These are phyloP conservation scores for Ictalurus furcatus DNA, from an alignment of 2,113 vertebrate species.

Conservation along the genomic window DNA sequence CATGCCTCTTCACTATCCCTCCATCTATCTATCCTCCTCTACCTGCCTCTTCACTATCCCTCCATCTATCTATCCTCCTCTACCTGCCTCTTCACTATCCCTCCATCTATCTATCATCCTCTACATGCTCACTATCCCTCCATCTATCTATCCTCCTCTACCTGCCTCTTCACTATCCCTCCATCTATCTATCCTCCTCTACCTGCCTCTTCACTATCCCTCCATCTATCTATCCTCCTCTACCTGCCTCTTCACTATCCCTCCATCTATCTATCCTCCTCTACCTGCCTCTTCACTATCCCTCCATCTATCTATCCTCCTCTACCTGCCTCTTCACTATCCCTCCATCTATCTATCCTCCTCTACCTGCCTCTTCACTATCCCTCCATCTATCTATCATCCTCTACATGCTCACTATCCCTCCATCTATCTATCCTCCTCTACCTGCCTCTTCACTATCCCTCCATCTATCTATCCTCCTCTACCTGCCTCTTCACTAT, in stretches of 20 bases:
- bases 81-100: too few relatives aligned
- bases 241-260: not conserved
- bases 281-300: not conserved
- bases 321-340: not conserved
- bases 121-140: too few relatives aligned
- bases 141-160: too few relatives aligned
- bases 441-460: too few relatives aligned
- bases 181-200: not conserved
- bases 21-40: not conserved
- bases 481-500: too few relatives aligned
- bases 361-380: not conserved
- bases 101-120: not conserved
- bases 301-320: not conserved
- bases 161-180: not conserved
- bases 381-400: not conserved
- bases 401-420: not conserved
- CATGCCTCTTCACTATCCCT: not conserved
- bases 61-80: not conserved
- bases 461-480: too few relatives aligned
- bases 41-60: not conserved
- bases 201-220: not conserved
- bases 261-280: not conserved
- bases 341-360: not conserved
- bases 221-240: not conserved
- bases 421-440: too few relatives aligned